Conservation (phyloP, 2,888 invertebrate genomes). For the Caenorhabditis panamensis region DNA sequence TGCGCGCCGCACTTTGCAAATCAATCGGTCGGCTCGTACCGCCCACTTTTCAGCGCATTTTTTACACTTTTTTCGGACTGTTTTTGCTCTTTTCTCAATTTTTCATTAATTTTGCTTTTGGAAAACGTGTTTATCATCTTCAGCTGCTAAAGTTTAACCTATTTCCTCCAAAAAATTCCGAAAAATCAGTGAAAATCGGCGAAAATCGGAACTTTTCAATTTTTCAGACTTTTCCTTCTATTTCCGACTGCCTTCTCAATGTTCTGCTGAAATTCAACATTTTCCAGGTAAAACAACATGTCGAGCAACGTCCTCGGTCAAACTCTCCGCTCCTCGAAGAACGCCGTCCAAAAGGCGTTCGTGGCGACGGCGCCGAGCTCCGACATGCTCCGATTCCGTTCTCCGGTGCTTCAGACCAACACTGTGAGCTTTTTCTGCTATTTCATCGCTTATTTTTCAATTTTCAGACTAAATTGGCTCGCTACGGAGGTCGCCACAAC, state of each 20-base stretch:
- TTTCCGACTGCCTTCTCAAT: too few relatives aligned
- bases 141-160: too few relatives aligned
- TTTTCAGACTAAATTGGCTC: constrained; percentile 80
- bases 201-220: too few relatives aligned
- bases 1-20: too few relatives aligned
- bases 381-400: constrained; percentile 72
- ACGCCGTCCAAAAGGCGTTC: constrained; percentile 56
- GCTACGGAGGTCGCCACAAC: constrained; percentile 95
- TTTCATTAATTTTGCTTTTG: too few relatives aligned
- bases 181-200: too few relatives aligned
- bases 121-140: too few relatives aligned
- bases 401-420: constrained; percentile 67
- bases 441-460: background rate
- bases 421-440: constrained; percentile 37
- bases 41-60: constrained; percentile 27
- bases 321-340: constrained; percentile 51
- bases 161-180: too few relatives aligned
- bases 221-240: too few relatives aligned
- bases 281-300: constrained; percentile 49
- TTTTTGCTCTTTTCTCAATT: constrained; percentile 18
- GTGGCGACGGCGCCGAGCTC: constrained; percentile 56
- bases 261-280: background rate
- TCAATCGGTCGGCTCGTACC: constrained; percentile 59
- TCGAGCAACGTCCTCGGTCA: constrained; percentile 60
- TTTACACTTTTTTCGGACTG: background rate